phyloP scores from a whole-genome alignment of 1,140 invertebrate genomes.

The Drosophila serrata region DNA sequence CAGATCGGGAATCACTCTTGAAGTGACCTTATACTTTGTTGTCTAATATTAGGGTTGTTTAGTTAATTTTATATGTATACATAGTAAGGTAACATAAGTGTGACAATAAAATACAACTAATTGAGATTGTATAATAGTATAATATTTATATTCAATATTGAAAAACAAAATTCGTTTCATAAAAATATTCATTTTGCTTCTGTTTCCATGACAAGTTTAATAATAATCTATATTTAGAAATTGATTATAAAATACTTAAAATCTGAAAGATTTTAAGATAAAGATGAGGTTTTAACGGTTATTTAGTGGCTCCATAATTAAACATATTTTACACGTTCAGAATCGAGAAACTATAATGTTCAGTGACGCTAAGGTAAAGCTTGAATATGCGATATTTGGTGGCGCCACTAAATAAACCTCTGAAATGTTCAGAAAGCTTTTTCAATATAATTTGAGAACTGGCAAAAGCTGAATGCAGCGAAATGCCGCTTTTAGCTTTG shows the following conservation, averaged over 20 bases:
- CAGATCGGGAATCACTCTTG: conserved; percentile 3
- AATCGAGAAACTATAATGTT: background rate
- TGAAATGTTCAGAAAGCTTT: background rate
- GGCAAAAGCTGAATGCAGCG: background rate
- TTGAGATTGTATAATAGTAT: background rate
- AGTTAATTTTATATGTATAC: background rate
- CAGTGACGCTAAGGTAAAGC: background rate
- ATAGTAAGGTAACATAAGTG: background rate
- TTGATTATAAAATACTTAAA: background rate
- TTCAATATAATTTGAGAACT: background rate
- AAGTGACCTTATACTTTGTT: conserved; percentile 4
- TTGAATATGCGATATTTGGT: background rate
- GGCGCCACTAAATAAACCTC: conserved; percentile 3
- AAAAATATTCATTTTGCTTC: no score
- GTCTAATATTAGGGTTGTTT: background rate
- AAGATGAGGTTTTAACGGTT: background rate
- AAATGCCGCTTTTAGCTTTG: background rate
- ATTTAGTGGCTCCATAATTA: background rate
- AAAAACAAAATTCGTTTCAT: no score
- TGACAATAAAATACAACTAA: background rate
- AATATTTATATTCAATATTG: no score
- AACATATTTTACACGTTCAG: background rate
- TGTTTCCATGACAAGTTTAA: no score
- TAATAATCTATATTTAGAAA: no score
- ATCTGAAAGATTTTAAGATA: background rate